Evolutionary conservation across 1,140 invertebrate species (phyloP).

Genomic region (Samia ricini): DNA sequence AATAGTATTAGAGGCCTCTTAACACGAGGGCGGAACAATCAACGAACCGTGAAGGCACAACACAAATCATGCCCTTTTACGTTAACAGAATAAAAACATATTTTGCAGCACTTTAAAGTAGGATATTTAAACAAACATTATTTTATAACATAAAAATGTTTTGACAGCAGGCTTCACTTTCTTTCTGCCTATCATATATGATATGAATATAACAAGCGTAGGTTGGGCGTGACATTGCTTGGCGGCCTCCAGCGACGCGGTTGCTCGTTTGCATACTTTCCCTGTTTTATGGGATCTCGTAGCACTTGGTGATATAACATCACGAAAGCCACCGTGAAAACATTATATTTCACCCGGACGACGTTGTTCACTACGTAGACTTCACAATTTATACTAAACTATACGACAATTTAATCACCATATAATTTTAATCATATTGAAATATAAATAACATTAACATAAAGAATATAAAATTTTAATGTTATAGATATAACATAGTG

Average conservation of each 20-base stretch:
- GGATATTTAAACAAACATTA: not conserved
- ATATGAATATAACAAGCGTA: conserved; percentile 26
- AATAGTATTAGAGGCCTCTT: conserved; percentile 24
- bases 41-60: conserved; percentile 30
- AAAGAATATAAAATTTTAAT: no score
- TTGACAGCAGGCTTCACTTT: conserved; percentile 58
- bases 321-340: conserved; percentile 47
- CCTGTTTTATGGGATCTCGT: conserved; percentile 66
- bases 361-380: no score
- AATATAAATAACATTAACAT: no score
- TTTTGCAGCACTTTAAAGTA: not conserved
- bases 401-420: no score
- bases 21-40: conserved; percentile 26
- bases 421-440: no score
- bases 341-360: no score
- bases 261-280: conserved; percentile 62
- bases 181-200: conserved; percentile 34
- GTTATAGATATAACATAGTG: no score
- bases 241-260: conserved; percentile 37
- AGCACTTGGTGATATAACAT: conserved; percentile 46
- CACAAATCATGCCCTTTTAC: conserved; percentile 29
- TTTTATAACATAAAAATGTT: conserved; percentile 1
- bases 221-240: conserved; percentile 57
- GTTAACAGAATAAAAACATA: not conserved
- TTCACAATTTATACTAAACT: no score